A percentile compares a stretch with the other conserved stretches of the same genome.
phyloP scores from a whole-genome alignment of 2,888 invertebrate genomes.

The Mythimna ferrago region DNA sequence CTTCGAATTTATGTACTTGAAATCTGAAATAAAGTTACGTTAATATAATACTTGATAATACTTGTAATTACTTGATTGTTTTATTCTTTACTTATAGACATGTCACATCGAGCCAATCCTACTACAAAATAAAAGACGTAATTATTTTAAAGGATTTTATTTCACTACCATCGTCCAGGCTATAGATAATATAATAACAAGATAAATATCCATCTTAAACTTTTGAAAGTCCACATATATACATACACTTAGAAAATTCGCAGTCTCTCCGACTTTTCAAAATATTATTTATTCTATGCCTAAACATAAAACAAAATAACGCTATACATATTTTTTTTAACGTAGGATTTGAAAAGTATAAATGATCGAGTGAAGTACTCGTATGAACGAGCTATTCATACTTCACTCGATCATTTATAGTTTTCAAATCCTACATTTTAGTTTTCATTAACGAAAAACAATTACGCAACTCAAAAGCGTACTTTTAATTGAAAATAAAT shows the following conservation, averaged over 20 bases:
- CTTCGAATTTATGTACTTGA: conserved; percentile 18
- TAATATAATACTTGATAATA: too few relatives aligned
- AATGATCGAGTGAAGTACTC: too few relatives aligned
- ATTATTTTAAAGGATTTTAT: background rate
- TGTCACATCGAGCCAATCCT: background rate
- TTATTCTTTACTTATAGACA: background rate
- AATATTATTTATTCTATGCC: too few relatives aligned
- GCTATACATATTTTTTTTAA: too few relatives aligned
- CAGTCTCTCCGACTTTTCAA: background rate
- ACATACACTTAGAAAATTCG: background rate
- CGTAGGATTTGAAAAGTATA: too few relatives aligned
- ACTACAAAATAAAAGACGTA: background rate
- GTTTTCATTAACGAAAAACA: too few relatives aligned
- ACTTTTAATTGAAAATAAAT: too few relatives aligned
- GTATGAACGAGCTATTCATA: too few relatives aligned
- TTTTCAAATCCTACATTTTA: too few relatives aligned
- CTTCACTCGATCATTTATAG: too few relatives aligned
- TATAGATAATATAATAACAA: background rate
- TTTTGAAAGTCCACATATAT: background rate
- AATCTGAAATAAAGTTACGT: conserved; percentile 26
- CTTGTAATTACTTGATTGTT: background rate
- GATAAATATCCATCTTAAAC: background rate
- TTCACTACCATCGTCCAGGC: background rate
- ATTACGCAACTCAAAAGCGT: too few relatives aligned
- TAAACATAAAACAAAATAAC: too few relatives aligned